Evolutionary conservation across 2,888 invertebrate genomes (phyloP), one percentile per base, ranked within the genome.

Genomic region (Callinectes sapidus): DNA sequence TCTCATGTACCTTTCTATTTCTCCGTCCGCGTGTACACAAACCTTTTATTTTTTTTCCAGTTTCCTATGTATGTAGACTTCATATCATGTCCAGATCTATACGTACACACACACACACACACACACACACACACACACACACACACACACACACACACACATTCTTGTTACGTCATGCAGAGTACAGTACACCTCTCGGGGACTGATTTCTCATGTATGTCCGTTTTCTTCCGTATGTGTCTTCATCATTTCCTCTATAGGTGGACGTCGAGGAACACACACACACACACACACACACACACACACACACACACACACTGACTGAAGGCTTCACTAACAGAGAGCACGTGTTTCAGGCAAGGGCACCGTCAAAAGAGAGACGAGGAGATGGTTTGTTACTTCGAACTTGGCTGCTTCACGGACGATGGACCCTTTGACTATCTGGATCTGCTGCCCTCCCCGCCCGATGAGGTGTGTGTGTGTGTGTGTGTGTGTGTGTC

Each of bases 371-470:
- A 93, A 35, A 98, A 98, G 95, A 96, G 98, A 92, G 98, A 98
- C 28, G 97, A 97, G 94, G 97, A 97, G 54, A 95, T 96, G 94
- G 97, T 98, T 1, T 99, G 99, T 95, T 99, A 98, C 95, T 97
- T 97, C 35, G 98, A 98, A 94, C 96, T 99, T 91, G 99, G 99
- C 14, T 99, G 99, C 95, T 99, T 98, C 96, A 97, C 98, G 95
- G 98, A 98, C 95, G 97, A 98, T 5, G 98, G 98, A 0, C 98
- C 98, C 0, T 98, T 98, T 95, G 97, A 98, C 91, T 98, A 98
- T 95, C 96, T 98, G 96, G 98, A 98, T 96, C 98, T 98, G 96
- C 96, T 98, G 93, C 98, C 98, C 3, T 97, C 97, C 90, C 96
- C 97, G 35, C 98, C 98, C 0, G 97, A 98, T 95, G 98, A 98